Evolutionary conservation across 2,113 vertebrate genomes (phyloP).

Genomic region (Rhinolophus ferrumequinum): DNA sequence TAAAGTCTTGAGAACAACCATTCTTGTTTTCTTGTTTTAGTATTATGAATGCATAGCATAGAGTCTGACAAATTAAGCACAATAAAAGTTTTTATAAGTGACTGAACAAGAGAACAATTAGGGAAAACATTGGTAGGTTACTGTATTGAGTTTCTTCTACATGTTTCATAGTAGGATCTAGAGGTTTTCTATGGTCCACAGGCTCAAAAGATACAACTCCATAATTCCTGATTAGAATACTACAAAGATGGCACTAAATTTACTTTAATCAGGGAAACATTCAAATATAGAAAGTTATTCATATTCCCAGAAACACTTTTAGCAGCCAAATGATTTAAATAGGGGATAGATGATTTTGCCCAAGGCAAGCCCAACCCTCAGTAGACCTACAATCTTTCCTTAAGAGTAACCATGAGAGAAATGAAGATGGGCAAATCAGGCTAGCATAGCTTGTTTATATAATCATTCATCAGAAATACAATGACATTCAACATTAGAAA

Average conservation of each 20-base stretch:
- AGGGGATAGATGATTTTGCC: not conserved
- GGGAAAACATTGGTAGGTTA: not conserved
- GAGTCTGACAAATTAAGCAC: not conserved
- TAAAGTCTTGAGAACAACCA: not conserved
- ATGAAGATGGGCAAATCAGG: not conserved
- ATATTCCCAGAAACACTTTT: not conserved
- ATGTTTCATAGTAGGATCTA: not conserved
- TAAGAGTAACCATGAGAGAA: not conserved
- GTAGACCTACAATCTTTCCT: not conserved
- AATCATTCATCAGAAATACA: not conserved
- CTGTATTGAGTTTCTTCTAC: not conserved
- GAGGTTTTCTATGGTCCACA: not conserved
- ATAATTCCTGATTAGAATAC: constrained; percentile 18
- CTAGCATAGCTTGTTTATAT: not conserved
- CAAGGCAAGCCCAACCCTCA: not conserved
- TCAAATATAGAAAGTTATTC: constrained; percentile 37
- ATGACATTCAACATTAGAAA: not conserved
- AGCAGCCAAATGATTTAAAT: constrained; percentile 11
- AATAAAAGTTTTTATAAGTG: not conserved
- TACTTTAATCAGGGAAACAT: not conserved
- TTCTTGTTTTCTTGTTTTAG: not conserved
- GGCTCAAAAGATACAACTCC: not conserved
- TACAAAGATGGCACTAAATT: not conserved
- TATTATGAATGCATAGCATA: not conserved
- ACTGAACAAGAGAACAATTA: not conserved